phyloP scores from a whole-genome alignment of 2,797 vertebrate genomes.

The Danionella dracula region DNA sequence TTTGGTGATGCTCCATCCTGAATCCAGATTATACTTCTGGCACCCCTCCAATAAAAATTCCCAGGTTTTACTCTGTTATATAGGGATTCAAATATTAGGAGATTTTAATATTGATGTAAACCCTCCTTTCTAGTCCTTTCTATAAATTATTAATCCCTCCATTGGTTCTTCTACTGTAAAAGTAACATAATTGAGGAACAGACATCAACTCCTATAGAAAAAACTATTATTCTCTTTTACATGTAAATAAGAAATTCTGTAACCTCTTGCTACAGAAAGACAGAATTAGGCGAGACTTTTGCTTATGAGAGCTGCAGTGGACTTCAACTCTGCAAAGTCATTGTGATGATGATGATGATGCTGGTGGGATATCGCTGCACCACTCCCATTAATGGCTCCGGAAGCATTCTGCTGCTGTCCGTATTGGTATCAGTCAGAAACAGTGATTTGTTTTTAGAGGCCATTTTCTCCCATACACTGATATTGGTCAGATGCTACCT shows the following conservation, averaged over 20 bases:
- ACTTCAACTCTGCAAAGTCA: constrained; percentile 12
- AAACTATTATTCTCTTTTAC: no score
- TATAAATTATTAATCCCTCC: no score
- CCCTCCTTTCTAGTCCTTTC: no score
- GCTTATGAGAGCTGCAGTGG: neutral
- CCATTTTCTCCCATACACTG: neutral
- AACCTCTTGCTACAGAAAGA: no score
- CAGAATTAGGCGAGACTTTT: neutral
- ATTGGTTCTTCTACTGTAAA: neutral
- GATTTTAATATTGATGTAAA: no score
- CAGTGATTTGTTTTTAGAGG: constrained; percentile 13
- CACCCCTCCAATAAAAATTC: no score
- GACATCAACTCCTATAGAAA: no score
- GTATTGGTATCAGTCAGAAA: neutral
- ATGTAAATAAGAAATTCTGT: no score
- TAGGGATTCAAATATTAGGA: no score
- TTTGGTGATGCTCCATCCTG: neutral
- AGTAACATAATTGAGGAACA: neutral
- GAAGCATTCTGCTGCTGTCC: neutral
- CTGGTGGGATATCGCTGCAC: neutral
- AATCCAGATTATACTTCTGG: no score
- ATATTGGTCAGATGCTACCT: no score
- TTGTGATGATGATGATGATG: neutral
- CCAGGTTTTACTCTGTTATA: no score
- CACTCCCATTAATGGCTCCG: neutral